phyloP scores from a whole-genome alignment of 2,888 invertebrate genomes.

The Myopa testacea region DNA sequence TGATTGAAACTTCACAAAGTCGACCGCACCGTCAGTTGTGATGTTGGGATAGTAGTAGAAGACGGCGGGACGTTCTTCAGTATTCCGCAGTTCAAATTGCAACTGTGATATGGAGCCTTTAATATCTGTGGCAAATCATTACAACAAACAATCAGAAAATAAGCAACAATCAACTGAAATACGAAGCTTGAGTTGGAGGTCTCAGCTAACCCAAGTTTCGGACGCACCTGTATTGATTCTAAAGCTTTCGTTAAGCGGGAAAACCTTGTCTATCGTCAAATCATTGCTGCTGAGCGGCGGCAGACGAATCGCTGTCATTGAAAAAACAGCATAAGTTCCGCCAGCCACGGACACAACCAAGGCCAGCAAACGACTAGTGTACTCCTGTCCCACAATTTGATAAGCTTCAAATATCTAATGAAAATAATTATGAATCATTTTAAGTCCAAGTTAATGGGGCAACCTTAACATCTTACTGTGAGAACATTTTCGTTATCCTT shows the following conservation, averaged over 20 bases:
- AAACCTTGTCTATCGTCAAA: slow-evolving; percentile 82
- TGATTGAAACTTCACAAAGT: slow-evolving; percentile 60
- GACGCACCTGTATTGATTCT: slow-evolving; percentile 77
- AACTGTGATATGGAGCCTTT: slow-evolving; percentile 60
- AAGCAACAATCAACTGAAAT: neutral
- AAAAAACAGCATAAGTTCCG: slow-evolving; percentile 64
- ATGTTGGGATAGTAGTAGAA: slow-evolving; percentile 63
- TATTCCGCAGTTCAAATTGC: slow-evolving; percentile 61
- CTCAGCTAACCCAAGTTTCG: too few relatives aligned
- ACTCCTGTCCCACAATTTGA: slow-evolving; percentile 64
- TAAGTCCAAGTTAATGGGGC: neutral
- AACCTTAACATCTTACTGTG: slow-evolving; percentile 55
- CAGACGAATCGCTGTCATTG: slow-evolving; percentile 60
- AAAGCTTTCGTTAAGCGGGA: slow-evolving; percentile 84
- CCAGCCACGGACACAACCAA: slow-evolving; percentile 62
- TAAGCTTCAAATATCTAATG: slow-evolving; percentile 65
- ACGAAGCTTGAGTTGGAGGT: neutral
- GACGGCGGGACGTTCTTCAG: slow-evolving; percentile 58
- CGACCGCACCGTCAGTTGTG: slow-evolving; percentile 52
- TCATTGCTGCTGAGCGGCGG: slow-evolving; percentile 81
- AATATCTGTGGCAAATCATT: slow-evolving; percentile 49
- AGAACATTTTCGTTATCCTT: slow-evolving; percentile 64
- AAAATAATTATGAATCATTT: neutral
- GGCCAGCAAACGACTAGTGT: slow-evolving; percentile 61
- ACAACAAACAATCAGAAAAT: neutral